Evolutionary conservation across 2,113 vertebrate genomes (phyloP).

Genomic region (Corvus hawaiiensis): DNA sequence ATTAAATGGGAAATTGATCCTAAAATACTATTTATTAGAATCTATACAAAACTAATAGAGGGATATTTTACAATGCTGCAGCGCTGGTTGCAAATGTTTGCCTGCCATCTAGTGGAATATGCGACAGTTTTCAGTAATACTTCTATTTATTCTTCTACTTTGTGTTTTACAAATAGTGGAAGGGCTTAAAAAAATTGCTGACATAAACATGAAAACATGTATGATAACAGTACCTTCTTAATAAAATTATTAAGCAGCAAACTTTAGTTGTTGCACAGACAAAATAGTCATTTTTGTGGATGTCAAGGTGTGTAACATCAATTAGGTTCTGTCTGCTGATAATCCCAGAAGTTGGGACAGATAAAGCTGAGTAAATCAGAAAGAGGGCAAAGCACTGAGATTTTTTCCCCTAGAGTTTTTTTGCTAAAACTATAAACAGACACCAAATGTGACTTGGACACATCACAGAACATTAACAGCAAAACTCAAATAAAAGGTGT

Average conservation of each 20-base stretch:
- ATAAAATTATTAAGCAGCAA: not conserved
- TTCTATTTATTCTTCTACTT: constrained; percentile 4
- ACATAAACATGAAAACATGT: not conserved
- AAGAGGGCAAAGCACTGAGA: not conserved
- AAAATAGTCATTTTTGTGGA: not conserved
- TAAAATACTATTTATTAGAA: constrained; percentile 46
- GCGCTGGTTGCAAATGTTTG: constrained; percentile 60
- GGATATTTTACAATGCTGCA: not conserved
- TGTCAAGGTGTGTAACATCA: not conserved
- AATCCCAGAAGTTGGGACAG: not conserved
- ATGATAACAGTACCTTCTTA: rapidly evolving
- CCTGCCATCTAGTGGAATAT: constrained; percentile 80
- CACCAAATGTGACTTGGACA: not conserved
- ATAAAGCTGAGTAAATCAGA: not conserved
- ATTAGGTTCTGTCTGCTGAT: not conserved
- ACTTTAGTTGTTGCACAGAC: not conserved
- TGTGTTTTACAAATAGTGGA: not conserved
- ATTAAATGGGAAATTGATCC: constrained; percentile 60
- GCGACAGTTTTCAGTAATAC: not conserved
- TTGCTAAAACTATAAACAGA: not conserved
- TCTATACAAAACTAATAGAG: constrained; percentile 9
- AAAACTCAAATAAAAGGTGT: not conserved
- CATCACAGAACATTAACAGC: not conserved
- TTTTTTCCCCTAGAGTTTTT: not conserved
- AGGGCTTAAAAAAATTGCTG: not conserved